Percentiles rank a stretch among this genome's conserved stretches.
These are phyloP conservation scores for Salvelinus namaycush DNA, from an alignment of 2,113 vertebrate species.

Conservation along the genomic window DNA sequence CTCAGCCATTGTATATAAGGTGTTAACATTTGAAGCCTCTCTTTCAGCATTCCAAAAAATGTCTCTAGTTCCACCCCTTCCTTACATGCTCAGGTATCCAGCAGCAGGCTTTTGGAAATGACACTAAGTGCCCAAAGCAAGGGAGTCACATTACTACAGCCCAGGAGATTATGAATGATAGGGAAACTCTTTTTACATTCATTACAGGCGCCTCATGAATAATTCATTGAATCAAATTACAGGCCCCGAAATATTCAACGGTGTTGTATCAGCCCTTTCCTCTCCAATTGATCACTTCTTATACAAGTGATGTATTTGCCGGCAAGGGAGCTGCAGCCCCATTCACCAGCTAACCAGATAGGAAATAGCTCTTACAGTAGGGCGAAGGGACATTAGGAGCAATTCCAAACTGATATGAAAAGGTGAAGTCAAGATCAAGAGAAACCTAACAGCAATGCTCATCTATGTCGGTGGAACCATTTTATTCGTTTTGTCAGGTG, in stretches of 20 bases:
- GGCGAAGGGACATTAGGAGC: background rate
- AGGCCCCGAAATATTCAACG: conserved; percentile 58
- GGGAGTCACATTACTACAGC: conserved; percentile 63
- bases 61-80: conserved; percentile 37
- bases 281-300: conserved; percentile 39
- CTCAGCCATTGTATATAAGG: background rate
- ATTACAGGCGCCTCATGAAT: conserved; percentile 69
- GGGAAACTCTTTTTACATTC: conserved; percentile 69
- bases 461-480: background rate
- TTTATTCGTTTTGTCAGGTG: conserved; percentile 28
- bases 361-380: background rate
- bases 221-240: conserved; percentile 71
- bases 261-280: conserved; percentile 54
- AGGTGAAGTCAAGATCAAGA: background rate
- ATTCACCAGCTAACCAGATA: background rate
- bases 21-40: background rate
- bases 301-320: conserved; percentile 43
- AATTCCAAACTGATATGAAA: conserved; percentile 4
- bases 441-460: background rate
- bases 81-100: conserved; percentile 44
- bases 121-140: conserved; percentile 60
- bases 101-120: conserved; percentile 42
- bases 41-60: conserved; percentile 14
- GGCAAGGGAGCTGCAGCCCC: conserved; percentile 10
- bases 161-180: conserved; percentile 74